phyloP scores from a whole-genome alignment of 2,797 vertebrate species.

The Siniperca undulata region DNA sequence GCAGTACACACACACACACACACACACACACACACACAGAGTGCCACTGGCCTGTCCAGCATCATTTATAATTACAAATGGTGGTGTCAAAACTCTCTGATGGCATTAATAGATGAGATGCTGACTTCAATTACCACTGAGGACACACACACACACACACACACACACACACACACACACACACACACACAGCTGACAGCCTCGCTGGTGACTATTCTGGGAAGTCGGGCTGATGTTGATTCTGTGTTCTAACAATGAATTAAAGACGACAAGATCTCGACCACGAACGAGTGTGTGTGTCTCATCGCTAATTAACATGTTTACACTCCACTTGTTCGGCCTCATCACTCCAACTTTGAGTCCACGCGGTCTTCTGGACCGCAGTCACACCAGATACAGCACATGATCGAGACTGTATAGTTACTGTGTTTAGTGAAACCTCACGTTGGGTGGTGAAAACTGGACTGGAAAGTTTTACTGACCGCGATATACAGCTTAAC shows the following conservation, averaged over 20 bases:
- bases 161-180: background rate
- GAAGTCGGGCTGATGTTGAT: constrained; percentile 15
- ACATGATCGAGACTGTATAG: accelerated
- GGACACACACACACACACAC: constrained; percentile 23
- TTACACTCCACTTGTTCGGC: background rate
- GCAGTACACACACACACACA: constrained; percentile 4
- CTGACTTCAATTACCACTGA: constrained; percentile 33
- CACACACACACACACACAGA: background rate
- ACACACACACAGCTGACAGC: background rate
- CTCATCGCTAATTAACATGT: constrained; percentile 25
- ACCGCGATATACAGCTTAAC: background rate
- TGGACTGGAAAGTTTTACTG: too few species aligned
- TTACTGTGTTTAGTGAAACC: background rate
- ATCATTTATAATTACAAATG: constrained; percentile 32
- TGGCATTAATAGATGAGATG: constrained; percentile 32
- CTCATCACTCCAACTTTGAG: background rate
- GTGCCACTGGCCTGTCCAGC: background rate
- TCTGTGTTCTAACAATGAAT: constrained; percentile 26
- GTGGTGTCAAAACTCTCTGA: constrained; percentile 4
- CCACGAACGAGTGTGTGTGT: background rate
- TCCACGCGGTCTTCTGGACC: background rate
- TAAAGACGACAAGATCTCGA: constrained; percentile 36
- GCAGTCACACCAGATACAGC: background rate
- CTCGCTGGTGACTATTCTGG: constrained; percentile 7
- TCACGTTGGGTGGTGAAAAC: background rate